Evolutionary conservation across 2,797 vertebrate species (phyloP).

Genomic region (Notoglanidium macrostoma): DNA sequence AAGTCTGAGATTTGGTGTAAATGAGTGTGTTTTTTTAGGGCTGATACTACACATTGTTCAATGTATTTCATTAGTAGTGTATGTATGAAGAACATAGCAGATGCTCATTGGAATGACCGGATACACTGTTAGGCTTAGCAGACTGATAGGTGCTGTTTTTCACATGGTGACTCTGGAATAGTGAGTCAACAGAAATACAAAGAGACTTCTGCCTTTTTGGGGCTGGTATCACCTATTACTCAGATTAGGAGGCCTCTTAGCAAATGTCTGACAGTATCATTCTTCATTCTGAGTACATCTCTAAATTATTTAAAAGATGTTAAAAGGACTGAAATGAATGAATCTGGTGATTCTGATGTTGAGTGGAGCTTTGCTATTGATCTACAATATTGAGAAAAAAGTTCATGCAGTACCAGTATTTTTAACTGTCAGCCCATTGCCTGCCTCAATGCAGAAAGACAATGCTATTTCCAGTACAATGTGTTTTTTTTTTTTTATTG

Average conservation of each 20-base stretch:
- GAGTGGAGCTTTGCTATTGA: background rate
- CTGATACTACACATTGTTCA: background rate
- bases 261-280: constrained; percentile 51
- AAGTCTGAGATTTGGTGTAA: background rate
- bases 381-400: background rate
- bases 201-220: constrained; percentile 52
- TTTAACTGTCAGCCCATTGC: background rate
- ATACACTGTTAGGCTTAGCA: background rate
- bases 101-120: background rate
- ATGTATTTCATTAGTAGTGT: background rate
- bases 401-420: background rate
- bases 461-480: background rate
- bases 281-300: constrained; percentile 32
- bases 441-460: background rate
- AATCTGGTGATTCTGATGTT: background rate
- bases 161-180: background rate
- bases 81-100: background rate
- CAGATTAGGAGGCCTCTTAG: constrained; percentile 59
- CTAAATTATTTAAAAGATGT: constrained; percentile 25
- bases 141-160: background rate
- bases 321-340: background rate
- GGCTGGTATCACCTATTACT: constrained; percentile 52
- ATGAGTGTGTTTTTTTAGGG: background rate
- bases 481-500: background rate
- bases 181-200: constrained; percentile 21